Conservation (phyloP, 2,888 invertebrate species). For the Selenia dentaria region DNA sequence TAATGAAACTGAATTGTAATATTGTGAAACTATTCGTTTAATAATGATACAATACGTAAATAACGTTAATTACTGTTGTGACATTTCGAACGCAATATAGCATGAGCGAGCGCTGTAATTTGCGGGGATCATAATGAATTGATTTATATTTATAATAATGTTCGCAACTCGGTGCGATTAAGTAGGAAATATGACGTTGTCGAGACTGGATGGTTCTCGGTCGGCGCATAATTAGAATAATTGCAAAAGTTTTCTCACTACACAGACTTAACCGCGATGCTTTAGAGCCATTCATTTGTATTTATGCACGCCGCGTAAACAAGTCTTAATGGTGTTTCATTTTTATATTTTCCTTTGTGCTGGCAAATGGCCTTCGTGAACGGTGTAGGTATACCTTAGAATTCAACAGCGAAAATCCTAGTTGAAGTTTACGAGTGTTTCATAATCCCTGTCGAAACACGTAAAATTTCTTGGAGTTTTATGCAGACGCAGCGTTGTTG, state of each 20-base stretch:
- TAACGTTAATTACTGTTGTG: conserved; percentile 35
- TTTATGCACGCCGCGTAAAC: conserved; percentile 66
- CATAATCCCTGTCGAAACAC: conserved; percentile 71
- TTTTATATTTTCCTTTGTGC: conserved; percentile 51
- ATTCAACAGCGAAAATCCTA: conserved; percentile 54
- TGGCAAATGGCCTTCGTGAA: conserved; percentile 36
- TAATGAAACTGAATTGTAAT: too few relatives aligned
- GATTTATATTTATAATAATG: conserved; percentile 72
- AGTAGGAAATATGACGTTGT: conserved; percentile 76
- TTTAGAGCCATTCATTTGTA: conserved; percentile 68
- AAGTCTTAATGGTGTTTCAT: conserved; percentile 56
- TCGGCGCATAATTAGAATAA: conserved; percentile 78
- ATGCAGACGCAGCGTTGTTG: conserved; percentile 68
- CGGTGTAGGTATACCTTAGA: conserved; percentile 39
- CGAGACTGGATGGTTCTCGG: conserved; percentile 67
- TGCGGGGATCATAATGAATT: conserved; percentile 63
- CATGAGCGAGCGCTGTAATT: conserved; percentile 50
- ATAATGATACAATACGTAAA: conserved; percentile 26
- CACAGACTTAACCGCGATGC: conserved; percentile 64
- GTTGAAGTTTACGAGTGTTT: conserved; percentile 68
- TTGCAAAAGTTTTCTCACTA: conserved; percentile 75
- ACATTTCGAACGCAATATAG: conserved; percentile 49
- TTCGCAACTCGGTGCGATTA: conserved; percentile 69
- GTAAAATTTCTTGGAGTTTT: conserved; percentile 69
- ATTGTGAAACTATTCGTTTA: background rate